Evolutionary conservation across 2,113 vertebrate species (phyloP).

Genomic region (Psittacara wagleri): DNA sequence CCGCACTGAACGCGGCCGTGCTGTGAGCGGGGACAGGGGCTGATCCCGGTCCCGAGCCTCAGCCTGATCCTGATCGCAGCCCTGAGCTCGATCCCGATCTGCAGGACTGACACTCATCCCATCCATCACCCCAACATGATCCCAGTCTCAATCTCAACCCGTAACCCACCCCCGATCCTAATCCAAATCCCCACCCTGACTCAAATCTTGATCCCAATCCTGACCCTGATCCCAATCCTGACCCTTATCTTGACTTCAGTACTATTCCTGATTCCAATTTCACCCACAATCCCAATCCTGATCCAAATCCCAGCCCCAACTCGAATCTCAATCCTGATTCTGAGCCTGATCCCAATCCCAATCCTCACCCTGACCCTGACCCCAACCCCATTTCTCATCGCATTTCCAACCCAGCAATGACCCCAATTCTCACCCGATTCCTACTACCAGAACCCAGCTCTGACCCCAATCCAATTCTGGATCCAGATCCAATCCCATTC

Average conservation of each 20-base stretch:
- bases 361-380: accelerated
- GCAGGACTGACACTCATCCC: too few relatives aligned
- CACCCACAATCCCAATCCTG: accelerated
- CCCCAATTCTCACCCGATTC: background rate
- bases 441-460: background rate
- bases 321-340: background rate
- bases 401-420: background rate
- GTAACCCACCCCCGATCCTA: accelerated
- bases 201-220: too few relatives aligned
- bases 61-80: background rate
- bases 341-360: accelerated
- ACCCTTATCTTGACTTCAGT: background rate
- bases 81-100: too few relatives aligned
- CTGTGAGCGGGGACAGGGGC: constrained; percentile 56
- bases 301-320: accelerated
- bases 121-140: accelerated
- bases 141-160: accelerated
- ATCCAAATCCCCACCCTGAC: accelerated
- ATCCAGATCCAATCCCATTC: background rate
- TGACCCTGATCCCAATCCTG: accelerated
- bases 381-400: background rate
- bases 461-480: accelerated
- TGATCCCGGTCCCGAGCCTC: accelerated
- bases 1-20: constrained; percentile 87
- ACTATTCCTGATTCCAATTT: accelerated